phyloP scores from a whole-genome alignment of 2,797 vertebrate genomes.

The Artibeus jamaicensis region DNA sequence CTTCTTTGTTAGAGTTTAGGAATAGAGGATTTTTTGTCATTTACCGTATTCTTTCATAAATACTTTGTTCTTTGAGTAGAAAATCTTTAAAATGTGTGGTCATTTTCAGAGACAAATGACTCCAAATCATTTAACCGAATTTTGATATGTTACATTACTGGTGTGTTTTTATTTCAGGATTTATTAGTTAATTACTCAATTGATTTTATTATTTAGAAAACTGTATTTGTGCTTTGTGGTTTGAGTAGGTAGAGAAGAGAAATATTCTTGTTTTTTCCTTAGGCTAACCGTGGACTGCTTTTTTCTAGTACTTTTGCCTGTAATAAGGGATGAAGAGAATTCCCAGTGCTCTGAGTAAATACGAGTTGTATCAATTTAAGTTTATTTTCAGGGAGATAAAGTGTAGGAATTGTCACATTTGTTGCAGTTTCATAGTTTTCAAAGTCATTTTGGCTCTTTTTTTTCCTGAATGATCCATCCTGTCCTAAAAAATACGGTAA shows the following conservation, averaged over 20 bases:
- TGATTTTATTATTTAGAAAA: slow-evolving; percentile 39
- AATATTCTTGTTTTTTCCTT: neutral
- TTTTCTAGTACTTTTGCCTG: neutral
- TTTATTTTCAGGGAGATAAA: slow-evolving; percentile 25
- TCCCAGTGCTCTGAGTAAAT: neutral
- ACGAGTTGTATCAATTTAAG: slow-evolving; percentile 25
- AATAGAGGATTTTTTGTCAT: neutral
- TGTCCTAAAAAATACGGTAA: neutral
- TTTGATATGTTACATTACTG: slow-evolving; percentile 13
- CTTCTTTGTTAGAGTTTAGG: neutral
- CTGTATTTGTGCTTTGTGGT: neutral
- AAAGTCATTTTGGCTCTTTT: slow-evolving; percentile 1
- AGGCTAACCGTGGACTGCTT: neutral
- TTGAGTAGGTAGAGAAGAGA: neutral
- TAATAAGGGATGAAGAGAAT: neutral
- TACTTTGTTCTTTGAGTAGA: neutral
- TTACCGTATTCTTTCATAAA: neutral
- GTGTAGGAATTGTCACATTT: neutral
- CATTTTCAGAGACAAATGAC: slow-evolving; percentile 14
- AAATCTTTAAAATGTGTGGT: neutral
- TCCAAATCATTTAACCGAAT: neutral
- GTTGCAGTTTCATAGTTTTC: slow-evolving; percentile 19
- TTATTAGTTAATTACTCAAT: neutral
- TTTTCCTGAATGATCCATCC: neutral
- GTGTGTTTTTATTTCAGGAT: slow-evolving; percentile 29